These are phyloP conservation scores for Onychostruthus taczanowskii DNA, from an alignment of 2,113 vertebrate species.

Conservation along the genomic window DNA sequence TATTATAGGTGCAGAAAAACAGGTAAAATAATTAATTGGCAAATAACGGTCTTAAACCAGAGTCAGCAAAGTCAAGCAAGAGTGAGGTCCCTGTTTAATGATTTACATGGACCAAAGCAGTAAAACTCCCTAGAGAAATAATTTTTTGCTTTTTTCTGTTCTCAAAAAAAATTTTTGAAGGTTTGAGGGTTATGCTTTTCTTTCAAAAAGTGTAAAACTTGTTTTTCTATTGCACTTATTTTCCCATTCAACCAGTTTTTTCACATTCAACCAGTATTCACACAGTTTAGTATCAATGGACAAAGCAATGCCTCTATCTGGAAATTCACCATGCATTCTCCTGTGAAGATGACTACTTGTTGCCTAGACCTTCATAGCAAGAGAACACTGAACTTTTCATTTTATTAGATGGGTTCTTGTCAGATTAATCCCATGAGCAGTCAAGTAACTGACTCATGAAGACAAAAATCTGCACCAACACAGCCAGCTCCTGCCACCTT, in stretches of 20 bases:
- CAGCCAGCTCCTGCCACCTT: background rate
- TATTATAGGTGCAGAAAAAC: background rate
- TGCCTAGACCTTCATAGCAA: background rate
- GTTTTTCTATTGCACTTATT: background rate
- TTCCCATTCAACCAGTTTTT: background rate
- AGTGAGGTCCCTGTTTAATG: background rate
- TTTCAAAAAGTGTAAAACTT: background rate
- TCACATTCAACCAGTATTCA: background rate
- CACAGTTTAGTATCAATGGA: background rate
- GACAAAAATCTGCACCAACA: background rate
- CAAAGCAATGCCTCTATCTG: background rate
- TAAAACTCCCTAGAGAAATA: background rate
- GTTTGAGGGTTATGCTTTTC: background rate
- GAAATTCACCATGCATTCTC: background rate
- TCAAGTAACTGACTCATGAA: background rate
- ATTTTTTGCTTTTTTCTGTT: background rate
- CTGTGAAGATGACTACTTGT: background rate
- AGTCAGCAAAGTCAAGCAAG: conserved; percentile 12
- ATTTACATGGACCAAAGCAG: background rate
- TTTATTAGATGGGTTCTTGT: background rate
- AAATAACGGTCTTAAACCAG: conserved; percentile 37
- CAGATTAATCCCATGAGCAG: background rate
- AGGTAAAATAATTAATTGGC: background rate
- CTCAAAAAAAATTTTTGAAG: background rate
- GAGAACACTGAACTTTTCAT: background rate